Evolutionary conservation across 1,140 invertebrate genomes (phyloP).

Genomic region (Drosophila rhopaloa): DNA sequence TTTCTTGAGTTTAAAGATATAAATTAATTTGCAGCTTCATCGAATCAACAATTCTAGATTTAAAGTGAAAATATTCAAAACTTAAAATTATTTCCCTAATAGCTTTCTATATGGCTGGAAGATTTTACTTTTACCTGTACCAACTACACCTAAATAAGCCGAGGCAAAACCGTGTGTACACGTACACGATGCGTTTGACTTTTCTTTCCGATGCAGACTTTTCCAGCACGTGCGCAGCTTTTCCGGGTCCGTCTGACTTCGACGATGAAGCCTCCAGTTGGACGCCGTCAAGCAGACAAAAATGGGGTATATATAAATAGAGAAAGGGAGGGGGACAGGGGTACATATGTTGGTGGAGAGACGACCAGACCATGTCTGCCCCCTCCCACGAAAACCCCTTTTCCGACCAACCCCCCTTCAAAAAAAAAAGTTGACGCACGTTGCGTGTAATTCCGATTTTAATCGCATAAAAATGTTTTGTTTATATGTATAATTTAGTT

Average conservation of each 20-base stretch:
- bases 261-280: slow-evolving; percentile 25
- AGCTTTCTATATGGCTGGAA: slow-evolving; percentile 3
- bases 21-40: too few relatives aligned
- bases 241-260: slow-evolving; percentile 58
- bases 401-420: background rate
- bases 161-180: slow-evolving; percentile 21
- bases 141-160: background rate
- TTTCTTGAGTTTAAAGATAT: too few relatives aligned
- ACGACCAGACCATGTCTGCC: slow-evolving; percentile 51
- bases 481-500: slow-evolving; percentile 84
- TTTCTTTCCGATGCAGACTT: slow-evolving; percentile 65
- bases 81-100: background rate
- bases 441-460: slow-evolving; percentile 83
- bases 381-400: slow-evolving; percentile 24
- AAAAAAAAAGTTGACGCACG: slow-evolving; percentile 63
- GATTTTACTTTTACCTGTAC: slow-evolving; percentile 11
- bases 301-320: slow-evolving; percentile 2
- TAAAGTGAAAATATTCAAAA: background rate
- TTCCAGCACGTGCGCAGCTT: slow-evolving; percentile 82
- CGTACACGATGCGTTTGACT: slow-evolving; percentile 7
- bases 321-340: too few relatives aligned
- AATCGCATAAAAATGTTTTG: slow-evolving; percentile 82
- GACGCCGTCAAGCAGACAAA: slow-evolving; percentile 43
- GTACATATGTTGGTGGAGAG: background rate
- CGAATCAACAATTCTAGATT: too few relatives aligned